Conservation (phyloP, 2,797 vertebrate species). For the Dermochelys coriacea region DNA sequence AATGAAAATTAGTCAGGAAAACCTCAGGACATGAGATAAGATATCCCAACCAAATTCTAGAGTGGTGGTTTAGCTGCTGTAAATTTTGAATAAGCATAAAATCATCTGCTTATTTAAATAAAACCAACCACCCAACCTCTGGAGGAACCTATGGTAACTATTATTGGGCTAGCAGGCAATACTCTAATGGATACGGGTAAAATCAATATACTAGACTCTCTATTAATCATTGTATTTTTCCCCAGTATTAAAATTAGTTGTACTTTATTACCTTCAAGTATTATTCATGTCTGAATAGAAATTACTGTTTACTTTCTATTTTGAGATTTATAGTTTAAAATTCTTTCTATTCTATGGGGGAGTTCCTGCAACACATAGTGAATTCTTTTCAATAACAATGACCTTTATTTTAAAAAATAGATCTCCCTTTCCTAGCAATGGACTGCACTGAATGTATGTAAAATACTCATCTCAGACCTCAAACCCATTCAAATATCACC, state of each 20-base stretch:
- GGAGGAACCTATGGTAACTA: background rate
- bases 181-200: background rate
- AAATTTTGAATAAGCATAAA: background rate
- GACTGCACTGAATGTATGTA: background rate
- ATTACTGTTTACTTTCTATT: background rate
- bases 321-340: background rate
- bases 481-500: background rate
- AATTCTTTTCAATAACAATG: background rate
- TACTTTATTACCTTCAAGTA: constrained; percentile 18
- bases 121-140: background rate
- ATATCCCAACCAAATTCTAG: background rate
- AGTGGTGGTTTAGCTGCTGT: background rate
- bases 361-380: background rate
- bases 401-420: background rate
- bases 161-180: background rate
- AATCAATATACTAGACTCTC: background rate
- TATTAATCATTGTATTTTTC: constrained; percentile 9
- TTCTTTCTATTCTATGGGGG: background rate
- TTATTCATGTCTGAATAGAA: background rate
- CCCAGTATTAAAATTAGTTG: constrained; percentile 13
- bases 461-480: background rate
- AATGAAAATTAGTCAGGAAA: background rate
- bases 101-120: background rate
- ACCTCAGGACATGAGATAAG: background rate
- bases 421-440: background rate